A percentile compares a stretch with the other conserved stretches of the same genome.
Conservation (phyloP, 30 jellyfish, hydroid and myxozoan species). For the Aurelia sp. region DNA sequence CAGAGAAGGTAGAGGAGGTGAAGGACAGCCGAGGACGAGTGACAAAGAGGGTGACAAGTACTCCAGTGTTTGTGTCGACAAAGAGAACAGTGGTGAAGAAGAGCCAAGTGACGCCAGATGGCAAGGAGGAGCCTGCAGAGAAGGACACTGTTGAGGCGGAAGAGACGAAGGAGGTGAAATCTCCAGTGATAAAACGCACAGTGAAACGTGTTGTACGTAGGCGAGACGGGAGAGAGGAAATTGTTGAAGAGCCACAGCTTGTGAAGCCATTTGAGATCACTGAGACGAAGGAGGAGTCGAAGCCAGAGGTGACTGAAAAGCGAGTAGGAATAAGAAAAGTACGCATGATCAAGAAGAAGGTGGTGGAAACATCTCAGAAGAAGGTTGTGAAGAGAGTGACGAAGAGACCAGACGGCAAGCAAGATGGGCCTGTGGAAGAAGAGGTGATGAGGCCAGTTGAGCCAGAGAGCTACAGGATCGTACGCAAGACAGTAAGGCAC, state of each 20-base stretch:
- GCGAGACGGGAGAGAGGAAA: conserved; percentile 75
- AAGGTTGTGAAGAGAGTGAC: conserved; percentile 67
- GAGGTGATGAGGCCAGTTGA: conserved; percentile 76
- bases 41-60: conserved; percentile 59
- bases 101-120: conserved; percentile 80
- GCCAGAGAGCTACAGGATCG: conserved; percentile 65
- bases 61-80: conserved; percentile 71
- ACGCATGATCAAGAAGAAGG: conserved; percentile 64
- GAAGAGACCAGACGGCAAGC: conserved; percentile 79
- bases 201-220: conserved; percentile 66
- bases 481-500: conserved; percentile 57
- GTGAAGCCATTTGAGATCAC: conserved; percentile 72
- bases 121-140: conserved; percentile 78
- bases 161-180: conserved; percentile 55
- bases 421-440: conserved; percentile 84
- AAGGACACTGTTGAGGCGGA: conserved; percentile 75
- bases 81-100: conserved; percentile 63
- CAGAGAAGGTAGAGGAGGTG: conserved; percentile 68
- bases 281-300: conserved; percentile 64
- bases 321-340: conserved; percentile 54
- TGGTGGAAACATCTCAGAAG: conserved; percentile 75
- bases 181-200: conserved; percentile 46
- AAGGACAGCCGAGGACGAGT: conserved; percentile 72
- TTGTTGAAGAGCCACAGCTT: conserved; percentile 64
- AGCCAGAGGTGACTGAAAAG: conserved; percentile 68